phyloP scores from a whole-genome alignment of 2,888 invertebrate species.

The Apamea anceps region DNA sequence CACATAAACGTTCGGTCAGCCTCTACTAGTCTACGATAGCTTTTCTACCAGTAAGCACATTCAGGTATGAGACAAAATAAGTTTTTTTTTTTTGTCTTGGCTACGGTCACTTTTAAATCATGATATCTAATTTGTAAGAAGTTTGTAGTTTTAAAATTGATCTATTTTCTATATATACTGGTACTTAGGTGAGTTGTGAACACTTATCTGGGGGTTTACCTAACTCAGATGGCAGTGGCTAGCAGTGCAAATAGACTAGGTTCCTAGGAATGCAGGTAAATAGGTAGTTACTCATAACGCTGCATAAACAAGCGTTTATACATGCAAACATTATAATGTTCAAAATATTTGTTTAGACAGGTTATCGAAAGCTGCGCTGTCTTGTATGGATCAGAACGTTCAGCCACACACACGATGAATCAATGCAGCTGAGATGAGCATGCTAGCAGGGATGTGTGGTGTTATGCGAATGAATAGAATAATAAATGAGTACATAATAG shows the following conservation, averaged over 20 bases:
- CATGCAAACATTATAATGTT: not conserved
- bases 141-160: not conserved
- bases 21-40: not conserved
- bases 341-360: slow-evolving; percentile 17
- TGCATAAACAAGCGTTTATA: not conserved
- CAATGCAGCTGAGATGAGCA: not conserved
- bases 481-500: not conserved
- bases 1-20: not conserved
- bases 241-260: slow-evolving; percentile 1
- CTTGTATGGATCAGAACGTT: not conserved
- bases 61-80: not conserved
- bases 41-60: not conserved
- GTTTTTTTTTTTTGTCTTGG: not conserved
- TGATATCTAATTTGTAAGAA: not conserved
- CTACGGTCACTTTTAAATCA: not conserved
- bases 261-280: slow-evolving; percentile 8
- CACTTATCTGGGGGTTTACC: slow-evolving; percentile 12
- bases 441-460: not conserved
- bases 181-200: too few relatives aligned
- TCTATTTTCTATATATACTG: not conserved
- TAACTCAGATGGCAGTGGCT: not conserved
- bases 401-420: not conserved
- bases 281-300: slow-evolving; percentile 9
- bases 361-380: not conserved
- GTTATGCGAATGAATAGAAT: not conserved